Percentiles rank a stretch among this genome's conserved stretches.
These are phyloP conservation scores for Hyles euphorbiae DNA, from an alignment of 1,140 invertebrate species.

Conservation along the genomic window DNA sequence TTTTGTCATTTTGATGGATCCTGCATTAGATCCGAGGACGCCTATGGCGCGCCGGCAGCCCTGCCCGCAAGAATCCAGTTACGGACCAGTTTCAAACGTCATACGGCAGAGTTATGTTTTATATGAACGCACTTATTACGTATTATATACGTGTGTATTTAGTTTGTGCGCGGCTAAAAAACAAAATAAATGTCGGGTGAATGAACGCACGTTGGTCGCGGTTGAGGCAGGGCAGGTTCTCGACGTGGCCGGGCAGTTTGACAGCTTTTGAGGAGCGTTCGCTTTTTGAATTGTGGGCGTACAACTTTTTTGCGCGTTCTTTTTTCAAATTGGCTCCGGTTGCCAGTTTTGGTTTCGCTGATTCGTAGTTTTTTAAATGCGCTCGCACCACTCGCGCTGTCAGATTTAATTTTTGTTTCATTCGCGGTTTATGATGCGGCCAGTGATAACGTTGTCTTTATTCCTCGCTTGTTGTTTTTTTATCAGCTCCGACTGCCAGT, in stretches of 20 bases:
- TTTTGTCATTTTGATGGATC: no score
- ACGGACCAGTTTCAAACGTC: conserved; percentile 54
- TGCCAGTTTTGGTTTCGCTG: conserved; percentile 17
- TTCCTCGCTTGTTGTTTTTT: no score
- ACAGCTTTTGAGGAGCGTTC: conserved; percentile 62
- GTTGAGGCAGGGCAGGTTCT: conserved; percentile 67
- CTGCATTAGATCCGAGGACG: background rate
- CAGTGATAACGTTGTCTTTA: no score
- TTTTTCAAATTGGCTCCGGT: conserved; percentile 26
- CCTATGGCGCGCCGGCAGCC: conserved; percentile 3
- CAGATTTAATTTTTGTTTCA: no score
- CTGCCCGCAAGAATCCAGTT: conserved; percentile 43
- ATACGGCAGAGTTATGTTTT: conserved; percentile 55
- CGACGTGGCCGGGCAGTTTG: conserved; percentile 47
- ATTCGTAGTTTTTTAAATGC: no score
- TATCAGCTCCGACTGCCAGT: no score
- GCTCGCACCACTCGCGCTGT: no score
- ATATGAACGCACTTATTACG: conserved; percentile 59
- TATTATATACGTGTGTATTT: conserved; percentile 53
- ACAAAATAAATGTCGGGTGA: conserved; percentile 61
- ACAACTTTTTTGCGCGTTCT: conserved; percentile 14
- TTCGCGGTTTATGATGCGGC: no score
- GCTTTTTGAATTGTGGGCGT: conserved; percentile 61
- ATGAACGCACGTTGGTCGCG: conserved; percentile 42
- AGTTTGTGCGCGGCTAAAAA: conserved; percentile 67